Evolutionary conservation across 2,113 vertebrate genomes (phyloP).

Genomic region (Halcyon malimbica): DNA sequence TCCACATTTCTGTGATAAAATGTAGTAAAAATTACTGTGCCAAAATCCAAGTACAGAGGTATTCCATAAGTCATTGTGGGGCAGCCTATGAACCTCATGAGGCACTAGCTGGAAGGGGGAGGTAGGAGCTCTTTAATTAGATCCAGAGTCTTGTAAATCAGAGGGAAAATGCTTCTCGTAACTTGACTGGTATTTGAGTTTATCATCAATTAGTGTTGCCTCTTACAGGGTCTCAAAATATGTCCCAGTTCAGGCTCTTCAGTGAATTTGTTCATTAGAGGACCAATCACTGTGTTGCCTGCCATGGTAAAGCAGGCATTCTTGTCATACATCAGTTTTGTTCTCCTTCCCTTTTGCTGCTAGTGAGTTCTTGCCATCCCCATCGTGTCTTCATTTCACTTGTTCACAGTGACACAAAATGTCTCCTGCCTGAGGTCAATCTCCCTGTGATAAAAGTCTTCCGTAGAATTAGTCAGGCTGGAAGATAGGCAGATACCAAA

Average conservation of each 20-base stretch:
- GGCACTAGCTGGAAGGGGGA: not conserved
- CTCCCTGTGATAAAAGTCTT: constrained; percentile 48
- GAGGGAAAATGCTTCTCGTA: not conserved
- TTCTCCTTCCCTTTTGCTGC: constrained; percentile 25
- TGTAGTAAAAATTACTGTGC: not conserved
- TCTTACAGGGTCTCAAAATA: not conserved
- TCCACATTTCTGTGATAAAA: not conserved
- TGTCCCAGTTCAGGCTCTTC: not conserved
- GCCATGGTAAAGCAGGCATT: not conserved
- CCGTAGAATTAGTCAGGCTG: constrained; percentile 28
- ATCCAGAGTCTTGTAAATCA: not conserved
- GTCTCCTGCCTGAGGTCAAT: constrained; percentile 50
- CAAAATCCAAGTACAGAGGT: not conserved
- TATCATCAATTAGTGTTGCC: constrained; percentile 15
- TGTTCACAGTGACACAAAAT: constrained; percentile 44
- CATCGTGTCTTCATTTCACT: not conserved
- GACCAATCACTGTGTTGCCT: not conserved
- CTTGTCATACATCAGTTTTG: constrained; percentile 10
- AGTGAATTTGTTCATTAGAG: constrained; percentile 6
- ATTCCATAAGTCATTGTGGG: not conserved
- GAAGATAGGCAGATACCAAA: constrained; percentile 49
- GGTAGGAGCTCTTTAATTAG: not conserved
- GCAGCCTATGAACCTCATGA: not conserved
- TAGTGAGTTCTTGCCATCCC: not conserved
- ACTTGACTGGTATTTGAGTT: constrained; percentile 18